Percentiles rank a stretch among this genome's conserved stretches.
phyloP scores from a whole-genome alignment of 2,888 invertebrate species.

The Glyphotaelius pellucidus region DNA sequence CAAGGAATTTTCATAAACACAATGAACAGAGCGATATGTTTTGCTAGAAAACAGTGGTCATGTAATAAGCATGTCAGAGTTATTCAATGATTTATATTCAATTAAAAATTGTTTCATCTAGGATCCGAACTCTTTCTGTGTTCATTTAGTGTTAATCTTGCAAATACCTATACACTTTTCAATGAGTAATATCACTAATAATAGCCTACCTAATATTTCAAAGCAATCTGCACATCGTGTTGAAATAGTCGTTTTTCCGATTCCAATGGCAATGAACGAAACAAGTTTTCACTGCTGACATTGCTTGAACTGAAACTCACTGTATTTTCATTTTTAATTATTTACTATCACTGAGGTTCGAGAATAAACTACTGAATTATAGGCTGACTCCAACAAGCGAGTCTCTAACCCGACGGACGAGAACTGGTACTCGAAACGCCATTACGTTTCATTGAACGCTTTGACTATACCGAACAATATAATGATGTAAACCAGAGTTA shows the following conservation, averaged over 20 bases:
- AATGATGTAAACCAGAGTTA: neutral
- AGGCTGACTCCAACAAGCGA: conserved; percentile 5
- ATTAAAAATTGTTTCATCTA: too few species aligned
- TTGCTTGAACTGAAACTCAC: neutral
- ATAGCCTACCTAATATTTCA: conserved; percentile 2
- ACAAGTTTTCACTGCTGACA: conserved; percentile 26
- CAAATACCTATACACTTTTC: neutral
- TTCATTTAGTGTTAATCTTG: neutral
- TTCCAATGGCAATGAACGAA: neutral
- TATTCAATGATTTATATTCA: too few species aligned
- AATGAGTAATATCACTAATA: neutral
- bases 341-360: neutral
- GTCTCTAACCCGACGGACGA: conserved; percentile 36
- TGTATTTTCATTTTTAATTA: conserved; percentile 28
- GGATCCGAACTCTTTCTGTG: neutral
- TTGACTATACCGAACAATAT: neutral
- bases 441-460: neutral
- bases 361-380: neutral
- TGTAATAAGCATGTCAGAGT: too few species aligned
- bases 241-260: neutral
- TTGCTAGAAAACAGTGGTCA: too few species aligned
- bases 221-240: neutral
- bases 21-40: too few species aligned
- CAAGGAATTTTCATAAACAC: too few species aligned
- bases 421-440: conserved; percentile 31